Evolutionary conservation across 2,797 vertebrate genomes (phyloP), one percentile per base, ranked within the genome.

Genomic region (Acridotheres tristis): DNA sequence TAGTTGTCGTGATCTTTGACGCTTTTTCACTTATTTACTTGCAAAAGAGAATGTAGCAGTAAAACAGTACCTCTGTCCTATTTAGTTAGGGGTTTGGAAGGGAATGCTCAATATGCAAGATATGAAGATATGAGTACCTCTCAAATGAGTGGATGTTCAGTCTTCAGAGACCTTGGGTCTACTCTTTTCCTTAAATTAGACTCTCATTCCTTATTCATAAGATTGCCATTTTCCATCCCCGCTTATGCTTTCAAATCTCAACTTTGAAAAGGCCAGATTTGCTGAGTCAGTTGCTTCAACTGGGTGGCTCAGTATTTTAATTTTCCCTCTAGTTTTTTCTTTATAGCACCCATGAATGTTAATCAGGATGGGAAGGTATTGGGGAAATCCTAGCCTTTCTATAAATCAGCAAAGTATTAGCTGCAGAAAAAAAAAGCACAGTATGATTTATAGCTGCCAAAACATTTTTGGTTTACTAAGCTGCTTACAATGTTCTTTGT

Each of bases 401-500:
- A 88, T 71, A 75, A 54, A 87, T 63, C 47, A 71, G 23, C 45
- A 30, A 32, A 89, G 17, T 26, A 74, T 91, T 80, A 91, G 69
- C 43, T 85, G 42, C 59, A 80, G 36, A 66, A 81, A 27, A 88
- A 88, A 76, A 91, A 76, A 81, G 23, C 51, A 57, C 3, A 40
- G 77, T 47, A 19, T 81, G 82, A 90, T 93, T 94, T 84, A 55
- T 96, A 94, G 89, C 89, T 96, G 83, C 95, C 89, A 97, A 90
- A 97, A 94, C 62, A 78, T 90, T 95, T 96, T 96, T 61, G 85
- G 83, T 89, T 95, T 97, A 94, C 91, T 89, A 94, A 97, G 91
- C 93, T 93, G 63, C 97, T 97, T 96, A 95, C 96, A 75, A 91
- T 54, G 42, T 94, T 96, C 96, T 97, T 97, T 98, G 92, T 97